Conservation (phyloP, 2,797 vertebrate genomes). For the Hipposideros larvatus region DNA sequence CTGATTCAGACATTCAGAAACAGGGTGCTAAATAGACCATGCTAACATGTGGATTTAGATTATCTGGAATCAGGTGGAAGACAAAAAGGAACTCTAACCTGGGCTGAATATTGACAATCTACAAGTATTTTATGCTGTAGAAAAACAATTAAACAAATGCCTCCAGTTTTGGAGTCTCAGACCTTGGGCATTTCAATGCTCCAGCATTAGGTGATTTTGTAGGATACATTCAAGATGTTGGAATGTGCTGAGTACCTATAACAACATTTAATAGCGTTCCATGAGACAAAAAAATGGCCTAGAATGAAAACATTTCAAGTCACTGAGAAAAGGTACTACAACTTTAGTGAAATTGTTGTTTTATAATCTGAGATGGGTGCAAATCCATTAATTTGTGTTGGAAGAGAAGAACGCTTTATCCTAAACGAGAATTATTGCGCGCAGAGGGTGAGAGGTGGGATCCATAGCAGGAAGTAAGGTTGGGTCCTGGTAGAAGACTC, state of each 20-base stretch:
- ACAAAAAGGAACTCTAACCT: not conserved
- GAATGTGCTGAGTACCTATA: not conserved
- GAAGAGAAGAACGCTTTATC: not conserved
- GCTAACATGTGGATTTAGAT: not conserved
- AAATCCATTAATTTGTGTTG: not conserved
- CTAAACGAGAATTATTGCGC: not conserved
- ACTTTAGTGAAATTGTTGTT: not conserved
- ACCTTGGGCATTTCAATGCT: not conserved
- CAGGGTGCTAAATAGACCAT: not conserved
- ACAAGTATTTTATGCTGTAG: not conserved
- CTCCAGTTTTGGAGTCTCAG: not conserved
- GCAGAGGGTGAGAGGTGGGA: rapidly evolving
- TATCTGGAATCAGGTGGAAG: not conserved
- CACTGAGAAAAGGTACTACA: not conserved
- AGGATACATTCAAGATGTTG: not conserved
- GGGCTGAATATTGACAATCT: not conserved
- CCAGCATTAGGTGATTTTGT: not conserved
- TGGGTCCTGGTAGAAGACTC: not conserved
- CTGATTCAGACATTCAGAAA: not conserved
- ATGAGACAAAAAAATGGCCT: not conserved
- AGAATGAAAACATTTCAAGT: not conserved
- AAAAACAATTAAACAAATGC: not conserved
- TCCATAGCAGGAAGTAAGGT: not conserved
- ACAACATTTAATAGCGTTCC: not conserved
- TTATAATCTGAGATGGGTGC: not conserved